Evolutionary conservation across 2,113 vertebrate genomes (phyloP), one percentile per base, ranked within the genome.

Genomic region (Apus apus): DNA sequence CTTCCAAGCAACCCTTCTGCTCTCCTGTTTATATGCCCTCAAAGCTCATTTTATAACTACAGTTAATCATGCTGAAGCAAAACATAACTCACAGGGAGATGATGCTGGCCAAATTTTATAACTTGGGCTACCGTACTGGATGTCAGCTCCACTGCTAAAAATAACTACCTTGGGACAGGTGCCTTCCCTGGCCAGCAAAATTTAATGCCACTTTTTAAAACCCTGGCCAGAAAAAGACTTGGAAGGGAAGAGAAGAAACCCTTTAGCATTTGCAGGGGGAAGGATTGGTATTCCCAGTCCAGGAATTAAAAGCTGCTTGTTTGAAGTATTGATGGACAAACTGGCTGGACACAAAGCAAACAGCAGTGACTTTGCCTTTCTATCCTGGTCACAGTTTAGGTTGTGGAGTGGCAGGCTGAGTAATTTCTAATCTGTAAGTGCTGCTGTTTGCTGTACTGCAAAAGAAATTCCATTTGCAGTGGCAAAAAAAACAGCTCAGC

Each of bases 11-110:
- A 50, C 74, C 89, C 68, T 96, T 86, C 92, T 95, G 95, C 80
- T 94, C 85, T 92, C 66, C 85, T 93, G 89, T 95, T 96, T 94
- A 89, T 87, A 70, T 54, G 80, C 54, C 72, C 87, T 82, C 90
- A 89, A 93, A 96, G 77, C 86, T 95, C 86, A 87, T 96, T 96
- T 95, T 96, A 95, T 92, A 95, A 93, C 84, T 91, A 34, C 77
- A 95, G 86, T 96, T 97, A 94, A 97, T 95, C 95, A 94, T 9
- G 21, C n/a, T 89, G 79, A 96, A 94, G 67, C 58, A 94, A 90
- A 96, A 87, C 80, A 66, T 75, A 93, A 93, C 62, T 97, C 92
- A 87, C 36, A 56, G 87, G 0, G 4, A 92, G 66, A 58, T 17
- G 84, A 46, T 56, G 80, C 58, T 91, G 86, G 94, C 95, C 94